Conservation (phyloP, 2,888 invertebrate species). For the Lasioglossum villosulum region DNA sequence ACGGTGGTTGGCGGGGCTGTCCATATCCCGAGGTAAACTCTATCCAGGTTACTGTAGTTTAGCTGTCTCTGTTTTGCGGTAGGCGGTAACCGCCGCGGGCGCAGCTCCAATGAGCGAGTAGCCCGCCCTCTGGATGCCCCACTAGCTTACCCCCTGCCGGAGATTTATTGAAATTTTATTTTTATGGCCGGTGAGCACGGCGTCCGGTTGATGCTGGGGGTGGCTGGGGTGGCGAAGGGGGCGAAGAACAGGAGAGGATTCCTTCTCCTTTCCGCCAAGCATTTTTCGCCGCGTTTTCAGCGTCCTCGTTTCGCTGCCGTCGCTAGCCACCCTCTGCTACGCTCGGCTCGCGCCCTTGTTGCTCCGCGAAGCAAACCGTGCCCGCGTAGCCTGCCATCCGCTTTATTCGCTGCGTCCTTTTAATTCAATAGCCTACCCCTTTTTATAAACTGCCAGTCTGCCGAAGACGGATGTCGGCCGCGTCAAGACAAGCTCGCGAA, state of each 20-base stretch:
- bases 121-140: slow-evolving; percentile 79
- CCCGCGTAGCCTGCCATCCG: slow-evolving; percentile 55
- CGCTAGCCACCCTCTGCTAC: slow-evolving; percentile 9
- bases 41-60: slow-evolving; percentile 74
- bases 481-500: slow-evolving; percentile 34
- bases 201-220: slow-evolving; percentile 59
- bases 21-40: slow-evolving; percentile 75
- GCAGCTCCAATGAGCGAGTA: slow-evolving; percentile 79
- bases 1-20: slow-evolving; percentile 71
- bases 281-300: slow-evolving; percentile 54
- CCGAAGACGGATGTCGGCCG: slow-evolving; percentile 66
- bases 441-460: slow-evolving; percentile 69
- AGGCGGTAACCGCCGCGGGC: slow-evolving; percentile 79
- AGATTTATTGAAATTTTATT: slow-evolving; percentile 85
- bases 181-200: slow-evolving; percentile 82
- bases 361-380: slow-evolving; percentile 27
- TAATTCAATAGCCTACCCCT: slow-evolving; percentile 82
- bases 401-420: slow-evolving; percentile 80
- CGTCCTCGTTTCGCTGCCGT: slow-evolving; percentile 25
- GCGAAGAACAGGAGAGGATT: slow-evolving; percentile 72
- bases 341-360: slow-evolving; percentile 1
- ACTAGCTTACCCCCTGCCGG: slow-evolving; percentile 76
- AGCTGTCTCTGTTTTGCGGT: slow-evolving; percentile 77
- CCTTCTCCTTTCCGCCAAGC: slow-evolving; percentile 69
- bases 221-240: slow-evolving; percentile 56